phyloP scores from a whole-genome alignment of 2,888 invertebrate genomes.

The Eristalis pertinax region DNA sequence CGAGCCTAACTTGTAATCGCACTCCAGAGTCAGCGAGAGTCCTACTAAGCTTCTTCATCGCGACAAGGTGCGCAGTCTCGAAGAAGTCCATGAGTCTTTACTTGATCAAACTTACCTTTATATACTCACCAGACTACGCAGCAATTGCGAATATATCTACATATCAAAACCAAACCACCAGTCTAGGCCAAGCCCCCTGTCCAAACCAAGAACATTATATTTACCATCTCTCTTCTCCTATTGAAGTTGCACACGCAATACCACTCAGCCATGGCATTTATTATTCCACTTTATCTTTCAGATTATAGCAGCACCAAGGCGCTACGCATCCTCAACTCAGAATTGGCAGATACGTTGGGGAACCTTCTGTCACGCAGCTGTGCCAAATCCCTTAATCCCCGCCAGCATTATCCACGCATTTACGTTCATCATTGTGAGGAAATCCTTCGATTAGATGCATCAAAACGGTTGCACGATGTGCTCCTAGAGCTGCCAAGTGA shows the following conservation, averaged over 20 bases:
- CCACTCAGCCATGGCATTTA: neutral
- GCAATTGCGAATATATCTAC: too few species aligned
- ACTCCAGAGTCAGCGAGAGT: too few species aligned
- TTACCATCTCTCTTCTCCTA: neutral
- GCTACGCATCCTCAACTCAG: conserved; percentile 90
- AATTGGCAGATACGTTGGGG: conserved; percentile 95
- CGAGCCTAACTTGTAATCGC: too few species aligned
- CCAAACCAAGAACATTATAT: too few species aligned
- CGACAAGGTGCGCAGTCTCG: too few species aligned
- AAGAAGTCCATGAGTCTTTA: too few species aligned
- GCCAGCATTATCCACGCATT: conserved; percentile 86
- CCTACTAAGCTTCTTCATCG: too few species aligned
- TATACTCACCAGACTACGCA: too few species aligned
- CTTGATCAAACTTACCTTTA: too few species aligned
- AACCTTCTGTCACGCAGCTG: conserved; percentile 93
- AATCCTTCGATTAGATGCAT: conserved; percentile 81
- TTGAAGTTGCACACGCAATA: neutral
- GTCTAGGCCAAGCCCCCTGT: too few species aligned
- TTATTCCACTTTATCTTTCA: conserved; percentile 77
- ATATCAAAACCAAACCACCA: too few species aligned
- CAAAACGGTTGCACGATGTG: conserved; percentile 83
- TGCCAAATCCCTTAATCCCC: conserved; percentile 90
- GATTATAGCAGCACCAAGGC: conserved; percentile 92
- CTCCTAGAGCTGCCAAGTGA: conserved; percentile 84
- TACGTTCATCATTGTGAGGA: conserved; percentile 82